Base-by-base conservation (phyloP, 2,888 invertebrate species). In the Trisateles emortualis region DNA sequence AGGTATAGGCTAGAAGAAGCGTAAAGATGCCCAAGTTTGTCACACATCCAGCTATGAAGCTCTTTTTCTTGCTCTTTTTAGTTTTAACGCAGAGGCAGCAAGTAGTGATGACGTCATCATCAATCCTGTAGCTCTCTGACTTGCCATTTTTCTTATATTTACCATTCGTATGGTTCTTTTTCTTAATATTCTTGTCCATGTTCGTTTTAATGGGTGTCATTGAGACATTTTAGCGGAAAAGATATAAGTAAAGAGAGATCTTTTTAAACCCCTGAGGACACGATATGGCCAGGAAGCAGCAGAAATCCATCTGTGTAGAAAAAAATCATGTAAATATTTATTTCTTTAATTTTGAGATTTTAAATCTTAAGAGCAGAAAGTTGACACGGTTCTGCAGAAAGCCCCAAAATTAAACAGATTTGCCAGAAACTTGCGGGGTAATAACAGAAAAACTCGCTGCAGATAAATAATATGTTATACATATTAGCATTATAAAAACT, bases 11-110 rank as follows among this genome's bases (percentile, higher is more conserved):
- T 55, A 97, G 94, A 1, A 97, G 94, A 19, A 97, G 90, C 45
- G 95, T 94, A 81, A 97, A 97, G 70, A 97, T 97, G 42, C 97
- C 96, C 58, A 97, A 88, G 87, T 97, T 97, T 41, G 97, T 96
- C 59, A 96, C 92, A 68, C 96, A 94, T 9, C 96, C 96, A 19
- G 96, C 95, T 13, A 93, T 81, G 0, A 93, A 76, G 53, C 87
- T 88, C 59, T 93, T 93, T 74, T 93, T 92, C 61, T 92, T 90
- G 58, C 87, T 90, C 57, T 87, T 92, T 64, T 88, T 91, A 10
- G 93, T 92, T 77, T 90, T 92, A 53, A 93, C 80, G 59, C 93
- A 93, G 57, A 93, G 84, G 68, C 93, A 93, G 61, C 93, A 93
- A 0, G 90, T 92, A 5, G 90, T 88, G 26, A 86, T 79, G 46